These are phyloP conservation scores for Apodemia mormo DNA, from an alignment of 2,888 invertebrate genomes.

Conservation along the genomic window DNA sequence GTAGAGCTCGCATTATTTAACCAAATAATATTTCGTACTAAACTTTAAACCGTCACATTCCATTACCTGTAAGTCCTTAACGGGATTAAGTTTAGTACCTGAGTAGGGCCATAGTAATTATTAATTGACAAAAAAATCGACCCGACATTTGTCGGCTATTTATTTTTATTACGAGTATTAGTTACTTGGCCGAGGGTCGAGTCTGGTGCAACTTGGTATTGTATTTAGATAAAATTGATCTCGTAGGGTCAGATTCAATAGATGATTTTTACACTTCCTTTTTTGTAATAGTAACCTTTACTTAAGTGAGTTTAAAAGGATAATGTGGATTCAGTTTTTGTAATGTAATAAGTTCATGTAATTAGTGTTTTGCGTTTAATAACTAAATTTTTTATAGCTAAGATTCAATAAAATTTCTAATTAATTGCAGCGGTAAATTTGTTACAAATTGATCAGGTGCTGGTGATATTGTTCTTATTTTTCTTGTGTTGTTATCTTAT, in stretches of 20 bases:
- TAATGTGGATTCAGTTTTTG: no score
- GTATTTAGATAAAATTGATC: no score
- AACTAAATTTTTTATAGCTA: no score
- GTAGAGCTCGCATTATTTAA: not conserved
- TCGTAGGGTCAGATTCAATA: constrained; percentile 42
- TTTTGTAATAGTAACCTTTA: not conserved
- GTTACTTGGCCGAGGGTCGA: constrained; percentile 53
- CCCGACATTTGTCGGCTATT: constrained; percentile 71
- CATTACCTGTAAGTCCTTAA: constrained; percentile 26
- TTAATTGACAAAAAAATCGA: constrained; percentile 78
- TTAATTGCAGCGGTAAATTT: no score
- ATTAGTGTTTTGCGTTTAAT: no score
- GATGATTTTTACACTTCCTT: not conserved
- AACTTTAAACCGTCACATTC: constrained; percentile 12
- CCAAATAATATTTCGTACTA: constrained; percentile 15
- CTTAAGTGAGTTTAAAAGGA: no score
- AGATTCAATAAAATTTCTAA: no score
- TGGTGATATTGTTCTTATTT: no score
- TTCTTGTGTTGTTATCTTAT: no score
- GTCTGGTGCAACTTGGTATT: constrained; percentile 30
- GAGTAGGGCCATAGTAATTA: constrained; percentile 63
- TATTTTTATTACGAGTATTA: constrained; percentile 71
- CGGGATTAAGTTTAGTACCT: constrained; percentile 63
- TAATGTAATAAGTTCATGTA: no score
- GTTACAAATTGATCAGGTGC: no score